These are phyloP conservation scores for Lutjanus argentimaculatus DNA, from an alignment of 2,797 vertebrate species.

Conservation along the genomic window DNA sequence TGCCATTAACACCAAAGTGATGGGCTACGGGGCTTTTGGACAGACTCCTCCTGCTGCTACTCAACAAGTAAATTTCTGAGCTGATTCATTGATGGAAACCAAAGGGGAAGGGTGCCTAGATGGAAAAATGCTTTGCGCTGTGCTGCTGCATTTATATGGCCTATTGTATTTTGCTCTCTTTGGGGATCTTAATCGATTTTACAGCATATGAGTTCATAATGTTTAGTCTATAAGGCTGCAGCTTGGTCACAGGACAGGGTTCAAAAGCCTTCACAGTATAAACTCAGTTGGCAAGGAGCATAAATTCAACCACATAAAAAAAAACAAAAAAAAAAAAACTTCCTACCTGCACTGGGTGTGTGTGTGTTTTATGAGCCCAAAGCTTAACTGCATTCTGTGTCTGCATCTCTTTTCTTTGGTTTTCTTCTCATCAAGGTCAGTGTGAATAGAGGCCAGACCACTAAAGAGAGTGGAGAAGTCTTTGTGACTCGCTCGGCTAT, in stretches of 20 bases:
- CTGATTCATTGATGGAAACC: conserved; percentile 29
- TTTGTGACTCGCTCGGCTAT: conserved; percentile 13
- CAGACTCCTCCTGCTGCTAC: not conserved
- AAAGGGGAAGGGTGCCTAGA: not conserved
- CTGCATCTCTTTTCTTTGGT: conserved; percentile 14
- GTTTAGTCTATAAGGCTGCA: conserved; percentile 40
- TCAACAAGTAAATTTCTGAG: conserved; percentile 27
- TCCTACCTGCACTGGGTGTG: not conserved
- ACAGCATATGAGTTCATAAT: conserved; percentile 46
- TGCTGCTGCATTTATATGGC: conserved; percentile 17
- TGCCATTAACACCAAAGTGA: not conserved
- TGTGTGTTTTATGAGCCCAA: not conserved
- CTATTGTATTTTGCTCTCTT: conserved; percentile 42
- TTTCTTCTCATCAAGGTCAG: conserved; percentile 48
- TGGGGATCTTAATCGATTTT: conserved; percentile 56
- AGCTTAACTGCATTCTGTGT: not conserved
- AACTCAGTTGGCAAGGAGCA: conserved; percentile 21
- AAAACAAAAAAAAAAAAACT: not conserved
- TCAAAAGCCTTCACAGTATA: conserved; percentile 19
- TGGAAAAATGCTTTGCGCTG: conserved; percentile 20
- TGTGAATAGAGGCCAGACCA: conserved; percentile 16
- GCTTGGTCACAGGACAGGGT: conserved; percentile 25
- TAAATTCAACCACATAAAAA: conserved; percentile 42
- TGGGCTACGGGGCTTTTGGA: conserved; percentile 12
- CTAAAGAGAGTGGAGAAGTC: conserved; percentile 1